Evolutionary conservation across 1,140 invertebrate species (phyloP), one percentile per base, ranked within the genome.

Genomic region (Monochamus saltuarius): DNA sequence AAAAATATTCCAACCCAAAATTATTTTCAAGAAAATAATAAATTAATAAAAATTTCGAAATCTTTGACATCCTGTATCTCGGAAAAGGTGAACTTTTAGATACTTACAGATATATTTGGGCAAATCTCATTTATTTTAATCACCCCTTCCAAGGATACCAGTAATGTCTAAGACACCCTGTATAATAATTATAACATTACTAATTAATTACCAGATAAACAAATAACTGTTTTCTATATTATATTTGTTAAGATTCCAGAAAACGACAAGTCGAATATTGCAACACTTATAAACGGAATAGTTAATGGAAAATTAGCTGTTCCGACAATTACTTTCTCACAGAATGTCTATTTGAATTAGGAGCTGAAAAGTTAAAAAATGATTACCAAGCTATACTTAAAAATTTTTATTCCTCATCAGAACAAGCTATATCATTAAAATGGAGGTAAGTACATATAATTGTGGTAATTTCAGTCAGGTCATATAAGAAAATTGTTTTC

Each of bases 371-470:
- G 55, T 34, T 65, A n/a, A 65, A 61, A 46, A 52, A 40, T 34
- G 63, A 65, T 37, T 65, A 60, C 42, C 55, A 61, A 38, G 43
- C 42, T 10, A 61, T 64, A 14, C 34, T 64, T 0, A 50, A 49
- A 22, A 14, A 61, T 3, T 65, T 61, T 35, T 55, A 36, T 17
- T 11, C 36, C 13, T 38, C 35, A n/a, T 22, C 35, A 8, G 43
- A 37, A 10, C 34, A 16, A 9, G 40, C 29, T 35, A 61, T 65
- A 17, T 43, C 56, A 7, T 29, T 36, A 7, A 46, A 61, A 46
- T 65, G 63, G 63, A 59, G 52, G 62, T 60, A 56, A 59, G 62
- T 42, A n/a, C n/a, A n/a, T n/a, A n/a, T n/a, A n/a, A n/a, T n/a
- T n/a, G n/a, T n/a, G n/a, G n/a, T n/a, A n/a, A n/a, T n/a, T n/a